Conservation (phyloP, 2,888 invertebrate species). For the Drosophila paucipuncta region DNA sequence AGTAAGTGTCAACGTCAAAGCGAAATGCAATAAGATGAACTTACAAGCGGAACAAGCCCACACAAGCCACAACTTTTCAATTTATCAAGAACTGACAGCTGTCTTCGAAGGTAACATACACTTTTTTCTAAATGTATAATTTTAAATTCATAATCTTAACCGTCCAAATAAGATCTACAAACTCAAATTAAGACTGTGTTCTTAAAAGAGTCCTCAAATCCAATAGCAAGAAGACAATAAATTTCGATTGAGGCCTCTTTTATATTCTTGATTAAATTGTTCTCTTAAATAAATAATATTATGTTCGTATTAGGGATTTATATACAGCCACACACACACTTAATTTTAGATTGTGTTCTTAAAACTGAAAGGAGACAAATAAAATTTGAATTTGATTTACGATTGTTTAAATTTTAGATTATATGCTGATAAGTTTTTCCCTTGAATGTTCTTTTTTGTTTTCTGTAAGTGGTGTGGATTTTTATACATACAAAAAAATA, state of each 20-base stretch:
- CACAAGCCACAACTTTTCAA: not conserved
- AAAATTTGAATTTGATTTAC: not conserved
- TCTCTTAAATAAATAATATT: not conserved
- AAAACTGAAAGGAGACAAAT: not conserved
- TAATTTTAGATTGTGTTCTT: not conserved
- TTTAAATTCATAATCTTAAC: not conserved
- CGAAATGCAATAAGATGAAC: not conserved
- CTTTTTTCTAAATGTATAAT: not conserved
- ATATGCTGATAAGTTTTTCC: not conserved
- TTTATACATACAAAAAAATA: not conserved
- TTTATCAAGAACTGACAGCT: not conserved
- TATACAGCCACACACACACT: not conserved
- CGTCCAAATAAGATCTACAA: not conserved
- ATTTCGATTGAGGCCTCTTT: not conserved
- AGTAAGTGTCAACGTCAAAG: slow-evolving; percentile 42
- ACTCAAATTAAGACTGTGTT: not conserved
- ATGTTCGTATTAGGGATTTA: not conserved
- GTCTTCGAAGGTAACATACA: not conserved
- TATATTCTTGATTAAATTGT: not conserved
- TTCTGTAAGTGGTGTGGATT: not conserved
- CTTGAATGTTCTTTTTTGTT: not conserved
- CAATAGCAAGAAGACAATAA: not conserved
- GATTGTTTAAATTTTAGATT: fast-evolving
- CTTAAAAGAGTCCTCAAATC: not conserved
- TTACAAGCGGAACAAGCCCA: not conserved